Percentiles rank a stretch among this genome's conserved stretches.
phyloP scores from a whole-genome alignment of 2,888 invertebrate species.

The Byasa hedistus region DNA sequence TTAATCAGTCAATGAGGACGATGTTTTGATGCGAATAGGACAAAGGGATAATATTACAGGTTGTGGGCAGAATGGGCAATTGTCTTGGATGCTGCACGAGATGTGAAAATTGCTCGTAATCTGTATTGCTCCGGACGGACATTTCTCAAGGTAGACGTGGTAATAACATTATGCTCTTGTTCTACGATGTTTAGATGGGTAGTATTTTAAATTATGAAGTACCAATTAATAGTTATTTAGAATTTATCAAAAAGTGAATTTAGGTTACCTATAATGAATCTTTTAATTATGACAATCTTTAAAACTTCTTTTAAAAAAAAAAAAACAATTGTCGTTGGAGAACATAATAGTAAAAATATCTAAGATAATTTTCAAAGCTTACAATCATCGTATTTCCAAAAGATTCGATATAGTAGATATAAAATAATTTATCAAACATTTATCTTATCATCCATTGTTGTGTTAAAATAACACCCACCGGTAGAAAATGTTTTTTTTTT shows the following conservation, averaged over 20 bases:
- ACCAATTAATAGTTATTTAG: background rate
- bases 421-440: conserved; percentile 17
- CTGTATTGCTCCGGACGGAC: conserved; percentile 41
- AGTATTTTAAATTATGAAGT: background rate
- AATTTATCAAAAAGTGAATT: background rate
- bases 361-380: background rate
- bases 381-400: background rate
- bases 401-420: background rate
- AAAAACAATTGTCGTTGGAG: too few relatives aligned
- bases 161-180: conserved; percentile 38
- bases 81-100: conserved; percentile 46
- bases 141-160: conserved; percentile 45
- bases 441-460: conserved; percentile 22
- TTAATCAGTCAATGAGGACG: background rate
- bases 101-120: conserved; percentile 38
- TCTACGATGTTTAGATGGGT: conserved; percentile 7
- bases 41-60: conserved; percentile 53
- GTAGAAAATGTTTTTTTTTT: conserved; percentile 28
- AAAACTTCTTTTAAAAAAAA: too few relatives aligned
- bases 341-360: background rate
- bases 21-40: background rate
- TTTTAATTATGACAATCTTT: too few relatives aligned
- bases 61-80: conserved; percentile 58
- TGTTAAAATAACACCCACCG: conserved; percentile 24
- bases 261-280: too few relatives aligned